A percentile compares a stretch with the other conserved stretches of the same genome.
phyloP scores from a whole-genome alignment of 2,888 invertebrate species.

The Merodon equestris region DNA sequence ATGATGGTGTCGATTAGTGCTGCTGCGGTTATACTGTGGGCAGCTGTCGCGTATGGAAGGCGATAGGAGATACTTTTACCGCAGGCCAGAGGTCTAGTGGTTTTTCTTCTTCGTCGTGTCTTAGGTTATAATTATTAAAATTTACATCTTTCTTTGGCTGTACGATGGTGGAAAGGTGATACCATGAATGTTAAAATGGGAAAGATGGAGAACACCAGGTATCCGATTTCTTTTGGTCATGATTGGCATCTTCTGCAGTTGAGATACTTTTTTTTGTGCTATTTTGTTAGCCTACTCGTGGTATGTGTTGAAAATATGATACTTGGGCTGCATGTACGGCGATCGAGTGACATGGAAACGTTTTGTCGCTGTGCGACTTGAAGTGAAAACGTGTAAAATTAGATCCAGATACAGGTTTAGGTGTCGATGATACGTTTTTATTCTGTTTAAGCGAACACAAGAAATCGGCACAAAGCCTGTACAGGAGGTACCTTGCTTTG shows the following conservation, averaged over 20 bases:
- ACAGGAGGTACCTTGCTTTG: too few relatives aligned
- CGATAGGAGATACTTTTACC: too few relatives aligned
- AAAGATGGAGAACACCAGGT: neutral
- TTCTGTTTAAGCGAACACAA: too few relatives aligned
- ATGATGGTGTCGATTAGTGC: constrained; percentile 52
- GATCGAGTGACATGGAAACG: neutral
- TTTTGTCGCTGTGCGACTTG: too few relatives aligned
- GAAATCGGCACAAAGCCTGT: too few relatives aligned
- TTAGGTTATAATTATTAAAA: constrained; percentile 44
- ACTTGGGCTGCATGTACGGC: too few relatives aligned
- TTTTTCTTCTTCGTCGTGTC: constrained; percentile 13
- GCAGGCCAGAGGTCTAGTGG: neutral
- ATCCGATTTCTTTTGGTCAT: constrained; percentile 33
- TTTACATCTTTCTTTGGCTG: constrained; percentile 38
- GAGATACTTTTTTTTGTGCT: constrained; percentile 3
- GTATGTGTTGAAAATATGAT: too few relatives aligned
- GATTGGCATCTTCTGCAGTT: constrained; percentile 8
- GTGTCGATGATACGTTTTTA: too few relatives aligned
- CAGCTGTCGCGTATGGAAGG: too few relatives aligned
- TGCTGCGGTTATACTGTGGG: constrained; percentile 35
- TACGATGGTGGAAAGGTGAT: constrained; percentile 20
- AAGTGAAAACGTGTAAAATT: too few relatives aligned
- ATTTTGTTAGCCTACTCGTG: neutral
- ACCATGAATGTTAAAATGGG: constrained; percentile 1
- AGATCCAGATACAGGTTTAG: too few relatives aligned